Percentiles rank a stretch among this genome's conserved stretches.
These are phyloP conservation scores for Neoniphon sammara DNA, from an alignment of 2,797 vertebrate species.

Conservation along the genomic window DNA sequence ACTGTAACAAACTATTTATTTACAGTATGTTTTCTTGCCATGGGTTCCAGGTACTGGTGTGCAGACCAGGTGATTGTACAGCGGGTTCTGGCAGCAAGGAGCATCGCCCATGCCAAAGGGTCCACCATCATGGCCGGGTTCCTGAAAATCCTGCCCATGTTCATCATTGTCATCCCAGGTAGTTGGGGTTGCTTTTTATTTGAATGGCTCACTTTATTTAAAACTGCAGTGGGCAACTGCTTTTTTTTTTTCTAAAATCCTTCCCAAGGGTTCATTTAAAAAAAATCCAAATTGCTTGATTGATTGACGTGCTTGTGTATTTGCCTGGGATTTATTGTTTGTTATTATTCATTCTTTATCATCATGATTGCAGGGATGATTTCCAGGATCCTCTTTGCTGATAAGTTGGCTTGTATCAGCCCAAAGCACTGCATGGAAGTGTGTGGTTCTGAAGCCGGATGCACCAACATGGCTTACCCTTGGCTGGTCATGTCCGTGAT, in stretches of 20 bases:
- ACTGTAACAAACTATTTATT: not conserved
- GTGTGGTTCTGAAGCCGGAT: slow-evolving; percentile 91
- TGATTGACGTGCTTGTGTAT: not conserved
- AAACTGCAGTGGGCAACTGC: too few species aligned
- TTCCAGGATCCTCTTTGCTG: slow-evolving; percentile 90
- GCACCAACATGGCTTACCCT: slow-evolving; percentile 95
- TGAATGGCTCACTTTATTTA: too few species aligned
- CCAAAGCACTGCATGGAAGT: slow-evolving; percentile 94
- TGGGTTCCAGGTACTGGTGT: slow-evolving; percentile 86
- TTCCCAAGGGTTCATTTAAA: too few species aligned
- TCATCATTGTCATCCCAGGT: slow-evolving; percentile 95
- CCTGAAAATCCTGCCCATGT: slow-evolving; percentile 95
- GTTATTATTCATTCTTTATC: too few species aligned
- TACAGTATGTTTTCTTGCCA: not conserved
- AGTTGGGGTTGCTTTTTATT: not conserved
- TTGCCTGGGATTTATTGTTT: too few species aligned
- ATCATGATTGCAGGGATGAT: slow-evolving; percentile 85
- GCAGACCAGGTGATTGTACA: slow-evolving; percentile 97
- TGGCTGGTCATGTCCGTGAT: slow-evolving; percentile 93
- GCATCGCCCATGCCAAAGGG: slow-evolving; percentile 93
- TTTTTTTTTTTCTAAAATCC: too few species aligned
- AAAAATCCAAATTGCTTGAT: not conserved
- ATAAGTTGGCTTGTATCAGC: slow-evolving; percentile 92
- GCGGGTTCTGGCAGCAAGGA: slow-evolving; percentile 93
- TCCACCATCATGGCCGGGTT: slow-evolving; percentile 94